Percentiles rank a stretch among this genome's conserved stretches.
Evolutionary conservation across 1,140 invertebrate genomes (phyloP).

Genomic region (Ephestia elutella): DNA sequence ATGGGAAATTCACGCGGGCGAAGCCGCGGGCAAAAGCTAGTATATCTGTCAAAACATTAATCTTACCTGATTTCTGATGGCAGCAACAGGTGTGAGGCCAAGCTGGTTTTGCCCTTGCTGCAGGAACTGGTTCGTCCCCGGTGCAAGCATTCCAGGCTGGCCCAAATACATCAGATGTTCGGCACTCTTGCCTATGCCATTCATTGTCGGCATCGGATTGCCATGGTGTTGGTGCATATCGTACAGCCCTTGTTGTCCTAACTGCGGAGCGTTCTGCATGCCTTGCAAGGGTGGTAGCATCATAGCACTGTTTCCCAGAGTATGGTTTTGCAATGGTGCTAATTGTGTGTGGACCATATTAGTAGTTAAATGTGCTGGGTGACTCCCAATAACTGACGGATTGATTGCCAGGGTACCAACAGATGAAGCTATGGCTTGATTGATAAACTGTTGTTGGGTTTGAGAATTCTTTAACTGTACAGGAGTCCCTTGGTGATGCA

Average conservation of each 20-base stretch:
- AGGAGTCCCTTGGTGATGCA: conserved; percentile 49
- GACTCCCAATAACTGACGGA: conserved; percentile 75
- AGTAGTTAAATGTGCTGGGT: conserved; percentile 61
- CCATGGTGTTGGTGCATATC: conserved; percentile 74
- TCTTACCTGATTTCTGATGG: conserved; percentile 74
- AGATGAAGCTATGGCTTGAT: conserved; percentile 73
- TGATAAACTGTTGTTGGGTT: conserved; percentile 75
- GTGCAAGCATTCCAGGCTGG: conserved; percentile 78
- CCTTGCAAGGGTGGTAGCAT: conserved; percentile 64
- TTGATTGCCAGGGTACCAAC: conserved; percentile 76
- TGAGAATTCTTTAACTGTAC: conserved; percentile 72
- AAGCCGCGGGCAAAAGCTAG: too few relatives aligned
- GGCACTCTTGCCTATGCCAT: conserved; percentile 76
- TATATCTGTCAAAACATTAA: conserved; percentile 4
- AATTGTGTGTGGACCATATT: conserved; percentile 72
- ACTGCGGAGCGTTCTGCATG: conserved; percentile 61
- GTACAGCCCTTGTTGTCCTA: conserved; percentile 71
- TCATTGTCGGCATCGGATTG: conserved; percentile 70
- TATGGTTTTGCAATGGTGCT: conserved; percentile 66
- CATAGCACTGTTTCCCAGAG: conserved; percentile 62
- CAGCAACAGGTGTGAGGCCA: conserved; percentile 74
- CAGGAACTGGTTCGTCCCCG: conserved; percentile 78
- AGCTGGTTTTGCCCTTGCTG: conserved; percentile 77
- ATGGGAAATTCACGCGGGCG: too few relatives aligned
- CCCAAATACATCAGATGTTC: conserved; percentile 81